These are phyloP conservation scores for Neogale vison DNA, from an alignment of 2,113 vertebrate genomes.

Conservation along the genomic window DNA sequence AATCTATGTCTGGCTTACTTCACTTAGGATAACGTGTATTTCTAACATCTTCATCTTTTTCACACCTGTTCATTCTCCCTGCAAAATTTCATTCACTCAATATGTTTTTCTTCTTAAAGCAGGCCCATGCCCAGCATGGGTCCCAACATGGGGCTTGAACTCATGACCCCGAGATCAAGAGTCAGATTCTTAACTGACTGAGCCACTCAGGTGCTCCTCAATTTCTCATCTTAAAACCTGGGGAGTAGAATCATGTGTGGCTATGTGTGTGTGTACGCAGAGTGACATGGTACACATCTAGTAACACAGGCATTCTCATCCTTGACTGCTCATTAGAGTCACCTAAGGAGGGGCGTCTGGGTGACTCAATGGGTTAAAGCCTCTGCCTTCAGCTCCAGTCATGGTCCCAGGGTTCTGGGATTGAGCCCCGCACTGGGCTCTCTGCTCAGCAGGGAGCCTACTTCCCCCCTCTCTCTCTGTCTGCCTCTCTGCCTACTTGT, in stretches of 20 bases:
- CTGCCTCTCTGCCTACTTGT: too few species aligned
- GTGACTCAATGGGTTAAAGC: too few species aligned
- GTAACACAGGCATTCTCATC: neutral
- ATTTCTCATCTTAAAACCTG: neutral
- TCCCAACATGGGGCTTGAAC: neutral
- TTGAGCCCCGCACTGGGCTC: too few species aligned
- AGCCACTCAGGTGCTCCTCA: neutral
- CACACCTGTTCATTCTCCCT: neutral
- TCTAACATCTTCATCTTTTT: neutral
- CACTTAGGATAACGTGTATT: neutral
- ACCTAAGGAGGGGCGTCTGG: neutral
- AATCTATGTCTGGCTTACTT: neutral
- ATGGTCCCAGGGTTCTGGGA: too few species aligned
- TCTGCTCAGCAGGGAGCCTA: too few species aligned
- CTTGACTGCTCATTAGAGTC: neutral
- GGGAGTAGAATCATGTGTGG: neutral
- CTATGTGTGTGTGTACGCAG: accelerated
- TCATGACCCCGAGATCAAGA: neutral
- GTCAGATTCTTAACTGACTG: neutral
- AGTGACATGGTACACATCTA: neutral
- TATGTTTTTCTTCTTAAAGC: neutral
- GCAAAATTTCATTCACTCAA: neutral
- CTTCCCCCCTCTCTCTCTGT: too few species aligned
- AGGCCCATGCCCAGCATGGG: neutral
- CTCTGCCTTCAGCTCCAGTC: too few species aligned